Conservation (phyloP, 2,888 invertebrate genomes). For the Xestia ashworthii region DNA sequence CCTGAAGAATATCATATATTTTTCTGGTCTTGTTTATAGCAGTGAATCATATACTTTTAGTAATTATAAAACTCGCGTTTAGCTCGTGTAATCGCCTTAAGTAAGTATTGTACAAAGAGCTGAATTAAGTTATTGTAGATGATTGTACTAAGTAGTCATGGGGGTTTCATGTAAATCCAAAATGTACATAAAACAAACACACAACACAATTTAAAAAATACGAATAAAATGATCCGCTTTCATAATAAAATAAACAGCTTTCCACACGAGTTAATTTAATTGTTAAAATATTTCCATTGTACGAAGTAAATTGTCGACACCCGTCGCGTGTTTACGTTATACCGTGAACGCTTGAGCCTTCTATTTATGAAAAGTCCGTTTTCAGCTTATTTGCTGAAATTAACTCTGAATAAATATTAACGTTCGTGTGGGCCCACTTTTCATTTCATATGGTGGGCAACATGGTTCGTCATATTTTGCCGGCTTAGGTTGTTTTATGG, state of each 20-base stretch:
- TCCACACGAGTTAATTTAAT: slow-evolving; percentile 43
- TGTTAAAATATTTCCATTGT: slow-evolving; percentile 53
- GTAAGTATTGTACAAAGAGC: background rate
- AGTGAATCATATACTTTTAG: no score
- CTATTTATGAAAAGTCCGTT: slow-evolving; percentile 52
- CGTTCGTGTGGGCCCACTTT: slow-evolving; percentile 5
- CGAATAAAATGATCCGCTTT: slow-evolving; percentile 22
- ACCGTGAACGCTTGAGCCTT: slow-evolving; percentile 34
- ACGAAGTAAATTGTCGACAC: slow-evolving; percentile 56
- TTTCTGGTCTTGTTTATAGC: no score
- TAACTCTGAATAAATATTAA: slow-evolving; percentile 52
- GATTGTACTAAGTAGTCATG: background rate
- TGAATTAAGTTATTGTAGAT: background rate
- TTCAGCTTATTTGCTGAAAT: slow-evolving; percentile 56
- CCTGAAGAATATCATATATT: no score
- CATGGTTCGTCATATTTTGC: background rate
- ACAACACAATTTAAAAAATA: background rate
- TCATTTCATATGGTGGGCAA: background rate
- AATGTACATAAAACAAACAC: background rate
- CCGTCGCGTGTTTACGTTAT: slow-evolving; percentile 44
- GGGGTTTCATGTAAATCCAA: no score
- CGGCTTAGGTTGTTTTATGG: background rate
- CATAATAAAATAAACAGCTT: slow-evolving; percentile 36
- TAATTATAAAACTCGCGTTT: no score
- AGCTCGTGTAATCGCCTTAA: no score